Evolutionary conservation across 2,113 vertebrate genomes (phyloP).

Genomic region (Gyps fulvus): DNA sequence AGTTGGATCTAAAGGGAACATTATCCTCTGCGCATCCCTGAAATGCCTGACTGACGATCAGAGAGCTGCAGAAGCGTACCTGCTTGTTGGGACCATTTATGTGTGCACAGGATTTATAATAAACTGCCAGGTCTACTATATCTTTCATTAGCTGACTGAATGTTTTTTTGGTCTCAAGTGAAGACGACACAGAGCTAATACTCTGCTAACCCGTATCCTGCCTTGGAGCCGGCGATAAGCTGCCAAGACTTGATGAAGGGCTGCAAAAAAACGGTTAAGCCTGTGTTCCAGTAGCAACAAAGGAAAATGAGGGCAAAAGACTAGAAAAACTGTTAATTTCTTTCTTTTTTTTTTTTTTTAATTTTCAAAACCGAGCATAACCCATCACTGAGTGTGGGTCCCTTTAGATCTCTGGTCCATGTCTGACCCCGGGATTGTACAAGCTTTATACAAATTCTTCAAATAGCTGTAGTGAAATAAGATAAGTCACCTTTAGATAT

Average conservation of each 20-base stretch:
- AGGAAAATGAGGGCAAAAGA: background rate
- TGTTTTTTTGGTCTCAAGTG: background rate
- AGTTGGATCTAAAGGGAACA: background rate
- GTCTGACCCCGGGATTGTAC: accelerated
- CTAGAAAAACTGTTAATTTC: background rate
- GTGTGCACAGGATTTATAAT: conserved; percentile 2
- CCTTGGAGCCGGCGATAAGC: background rate
- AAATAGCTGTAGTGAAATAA: background rate
- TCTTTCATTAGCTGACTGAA: conserved; percentile 11
- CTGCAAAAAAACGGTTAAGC: background rate
- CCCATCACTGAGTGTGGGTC: background rate
- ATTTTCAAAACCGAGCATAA: background rate
- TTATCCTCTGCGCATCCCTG: background rate
- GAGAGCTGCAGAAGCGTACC: background rate
- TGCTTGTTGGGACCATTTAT: conserved; percentile 1
- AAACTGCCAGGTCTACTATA: background rate
- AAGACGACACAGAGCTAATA: background rate
- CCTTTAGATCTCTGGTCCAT: background rate
- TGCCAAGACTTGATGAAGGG: background rate
- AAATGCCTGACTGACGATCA: background rate
- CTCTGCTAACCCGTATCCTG: background rate
- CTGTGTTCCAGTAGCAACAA: background rate
- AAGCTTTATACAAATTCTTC: background rate
- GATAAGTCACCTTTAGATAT: background rate
- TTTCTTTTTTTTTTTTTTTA: background rate